Base-by-base conservation (phyloP, 2,113 vertebrate species). In the Garra rufa region DNA sequence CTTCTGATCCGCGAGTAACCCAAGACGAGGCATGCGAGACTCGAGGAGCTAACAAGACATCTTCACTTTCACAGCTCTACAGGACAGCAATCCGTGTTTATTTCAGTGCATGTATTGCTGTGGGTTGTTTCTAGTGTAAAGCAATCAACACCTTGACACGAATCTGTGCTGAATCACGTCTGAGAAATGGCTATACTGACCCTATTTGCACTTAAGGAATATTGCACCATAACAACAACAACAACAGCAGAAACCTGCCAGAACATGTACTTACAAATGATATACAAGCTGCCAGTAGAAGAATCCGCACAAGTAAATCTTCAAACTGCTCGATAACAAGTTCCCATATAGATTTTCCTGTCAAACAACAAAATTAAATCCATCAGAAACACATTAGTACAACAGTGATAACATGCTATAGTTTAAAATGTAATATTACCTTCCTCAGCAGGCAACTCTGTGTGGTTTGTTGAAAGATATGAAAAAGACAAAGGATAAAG, bases 311-410 rank as follows among this genome's bases (percentile, higher is more conserved):
- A 86, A 99, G 92, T 87, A 99, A 93, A 89, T 99, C 98, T 96
- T 99, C 98, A 94, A 99, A 99, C 89, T 99, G 98, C 86, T 99
- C 98, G 44, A 98, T 89, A 91, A 99, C 97, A 84, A 99, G 96
- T 90, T 99, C 97, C 89, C 97, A 95, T 94, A 99, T 94, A 87
- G 98, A 98, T 92, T 99, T 99, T 84, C 98, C 98, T 99, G 94
- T 80, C 88, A 90, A 89, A 79, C 82, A 65, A 80, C 67, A 65
- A 59, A 63, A 83, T 26, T 43, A 76, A 30, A 85, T 61, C 43
- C 28, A 38, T 85, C 78, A 81, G 61, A 81, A 57, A 59, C 30
- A 21, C 48, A 30, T 63, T 9, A 81, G 63, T 30, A 81, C 1
- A 17, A 17, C 4, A 67, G 65, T 1, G 9, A 55, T 6, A 57